Evolutionary conservation across 2,113 vertebrate species (phyloP), one percentile per base, ranked within the genome.

Genomic region (Hyperopisus bebe): DNA sequence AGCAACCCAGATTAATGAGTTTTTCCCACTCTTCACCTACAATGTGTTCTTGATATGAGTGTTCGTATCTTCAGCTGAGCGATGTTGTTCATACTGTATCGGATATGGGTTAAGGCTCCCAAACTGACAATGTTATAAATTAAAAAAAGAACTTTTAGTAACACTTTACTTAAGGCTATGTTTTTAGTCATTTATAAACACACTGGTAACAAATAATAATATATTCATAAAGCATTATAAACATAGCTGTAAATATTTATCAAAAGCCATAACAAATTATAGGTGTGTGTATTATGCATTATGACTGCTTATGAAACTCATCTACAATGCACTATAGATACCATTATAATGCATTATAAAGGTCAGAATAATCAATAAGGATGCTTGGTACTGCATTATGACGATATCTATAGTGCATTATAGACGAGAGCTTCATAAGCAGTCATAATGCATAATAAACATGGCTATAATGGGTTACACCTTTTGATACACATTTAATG

Each of bases 1-100:
- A 86, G 10, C 47, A 47, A 24, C 13, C 50, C 48, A 50, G 19
- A 92, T 92, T 92, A 93, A 92, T 66, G 90, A 92, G 92, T 93
- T 89, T 90, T 94, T 92, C 87, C 89, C 19, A 86, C 74, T 90
- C 88, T 80, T 91, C 27, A 17, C 46, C 82, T 84, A 21, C 39
- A 82, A 46, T 89, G 47, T 9, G 11, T 11, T n/a, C 31, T 39
- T 39, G 3, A 87, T 87, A 27, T 39, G 5, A 80, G 74, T 15
- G 35, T 7, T 88, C 17, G 13, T 50, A 46, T 11, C 31, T 88
- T 39, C 11, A 9, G 47, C 15, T 51, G 31, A 53, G 74, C 3
- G 27, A 31, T 82, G 74, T 48, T 89, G 74, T 44, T 53, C 24
- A 17, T 88, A 27, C 24, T 74, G 44, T 6, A 53, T 55, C 35